Evolutionary conservation across 1,140 invertebrate genomes (phyloP), one percentile per base, ranked within the genome.

Genomic region (Philaenus spumarius): DNA sequence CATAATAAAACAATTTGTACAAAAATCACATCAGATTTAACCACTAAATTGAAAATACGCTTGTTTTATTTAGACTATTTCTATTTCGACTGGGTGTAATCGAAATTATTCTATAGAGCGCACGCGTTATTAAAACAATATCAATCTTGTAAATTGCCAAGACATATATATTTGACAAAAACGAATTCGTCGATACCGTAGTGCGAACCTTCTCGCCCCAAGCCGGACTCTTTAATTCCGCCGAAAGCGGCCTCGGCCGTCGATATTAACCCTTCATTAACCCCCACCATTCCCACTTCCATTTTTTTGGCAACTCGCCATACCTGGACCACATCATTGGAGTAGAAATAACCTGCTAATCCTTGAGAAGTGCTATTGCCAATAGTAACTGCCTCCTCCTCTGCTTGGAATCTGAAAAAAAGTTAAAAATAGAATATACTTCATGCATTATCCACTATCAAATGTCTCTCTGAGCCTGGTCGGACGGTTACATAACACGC

Each of bases 181-280:
- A 90, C 82, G 72, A 89, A 99, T 68, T 99, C 97, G 64, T 98
- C 93, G 50, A 95, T 84, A 9, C 97, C 97, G 76, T 97, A 90
- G 66, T 79, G 83, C 17, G 92, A 95, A 0, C 97, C 97, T 76
- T 99, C 97, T 46, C 95, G 79, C 0, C 97, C 97, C 45, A 99
- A 77, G 11, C 97, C 97, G 11, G 94, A 97, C 73, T 99, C 91
- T 75, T 99, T 99, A 11, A 97, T 78, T 1, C 97, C 97, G 17
- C 97, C 97, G 71, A 92, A 98, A 30, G 96, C 88, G 51, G 87
- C 90, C 78, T 99, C 96, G 1, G 87, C 79, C n/a, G 84, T 80
- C 1, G 93, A 96, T 51, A 99, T 86, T 0, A 96, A 73, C 1
- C 94, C 95, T 77, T 98, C 96, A 76, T 99, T 99, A 1, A 98